These are phyloP conservation scores for Heliornis fulica DNA, from an alignment of 2,113 vertebrate species.

Conservation along the genomic window DNA sequence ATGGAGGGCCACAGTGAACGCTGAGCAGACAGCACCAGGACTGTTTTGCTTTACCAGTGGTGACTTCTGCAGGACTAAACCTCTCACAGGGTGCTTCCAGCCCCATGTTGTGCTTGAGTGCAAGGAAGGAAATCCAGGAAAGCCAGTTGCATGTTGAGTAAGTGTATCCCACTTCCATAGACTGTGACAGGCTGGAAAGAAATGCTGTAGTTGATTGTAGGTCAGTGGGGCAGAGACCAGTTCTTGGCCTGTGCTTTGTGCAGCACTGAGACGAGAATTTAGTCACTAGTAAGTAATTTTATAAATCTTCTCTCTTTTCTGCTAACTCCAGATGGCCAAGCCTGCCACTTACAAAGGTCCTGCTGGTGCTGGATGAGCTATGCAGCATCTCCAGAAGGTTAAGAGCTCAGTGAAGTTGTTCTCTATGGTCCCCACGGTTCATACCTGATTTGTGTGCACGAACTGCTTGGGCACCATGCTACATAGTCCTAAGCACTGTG, in stretches of 20 bases:
- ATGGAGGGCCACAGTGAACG: not conserved
- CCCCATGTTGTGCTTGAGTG: accelerated
- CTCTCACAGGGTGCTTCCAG: not conserved
- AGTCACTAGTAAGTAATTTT: not conserved
- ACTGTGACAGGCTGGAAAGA: not conserved
- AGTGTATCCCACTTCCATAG: not conserved
- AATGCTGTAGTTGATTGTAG: not conserved
- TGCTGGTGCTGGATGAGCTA: not conserved
- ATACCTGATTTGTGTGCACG: not conserved
- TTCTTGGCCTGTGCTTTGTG: not conserved
- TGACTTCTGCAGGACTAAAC: not conserved
- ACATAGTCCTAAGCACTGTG: not conserved
- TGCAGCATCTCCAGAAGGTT: not conserved
- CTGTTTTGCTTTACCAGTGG: not conserved
- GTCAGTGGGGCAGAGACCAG: not conserved
- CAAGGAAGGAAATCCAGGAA: not conserved
- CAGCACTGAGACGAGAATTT: not conserved
- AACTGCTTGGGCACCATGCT: not conserved
- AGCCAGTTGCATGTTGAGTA: not conserved
- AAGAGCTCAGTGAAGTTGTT: not conserved
- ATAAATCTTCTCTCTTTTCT: not conserved
- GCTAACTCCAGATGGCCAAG: not conserved
- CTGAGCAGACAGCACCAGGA: not conserved
- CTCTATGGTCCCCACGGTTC: not conserved
- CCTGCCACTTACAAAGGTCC: not conserved